A percentile compares a stretch with the other conserved stretches of the same genome.
phyloP scores from a whole-genome alignment of 2,113 vertebrate genomes.

The Cyrtonyx montezumae region DNA sequence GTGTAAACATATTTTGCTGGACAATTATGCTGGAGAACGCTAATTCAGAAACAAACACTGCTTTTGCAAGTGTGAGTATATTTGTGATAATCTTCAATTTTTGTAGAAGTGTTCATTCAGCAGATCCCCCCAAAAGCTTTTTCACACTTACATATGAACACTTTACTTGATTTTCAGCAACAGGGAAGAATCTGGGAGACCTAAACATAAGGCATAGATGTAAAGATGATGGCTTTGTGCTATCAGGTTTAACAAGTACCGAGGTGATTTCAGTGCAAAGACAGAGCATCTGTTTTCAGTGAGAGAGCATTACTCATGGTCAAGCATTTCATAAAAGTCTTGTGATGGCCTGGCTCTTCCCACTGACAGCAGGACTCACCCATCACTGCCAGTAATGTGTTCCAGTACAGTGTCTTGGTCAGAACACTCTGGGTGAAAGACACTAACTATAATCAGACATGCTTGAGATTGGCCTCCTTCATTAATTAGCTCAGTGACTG shows the following conservation, averaged over 20 bases:
- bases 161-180: neutral
- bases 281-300: neutral
- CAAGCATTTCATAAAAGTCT: neutral
- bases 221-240: neutral
- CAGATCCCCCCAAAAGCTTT: neutral
- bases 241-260: neutral
- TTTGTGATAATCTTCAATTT: neutral
- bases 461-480: neutral
- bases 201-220: neutral
- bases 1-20: neutral
- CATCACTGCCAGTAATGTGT: accelerated
- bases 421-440: neutral
- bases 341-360: neutral
- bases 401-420: neutral
- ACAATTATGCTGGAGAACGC: neutral
- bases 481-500: neutral
- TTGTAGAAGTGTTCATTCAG: neutral
- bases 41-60: neutral
- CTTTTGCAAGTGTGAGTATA: neutral
- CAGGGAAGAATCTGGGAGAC: neutral
- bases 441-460: neutral
- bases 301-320: neutral
- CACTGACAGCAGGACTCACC: neutral
- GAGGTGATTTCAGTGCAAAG: neutral
- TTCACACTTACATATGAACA: neutral